A percentile compares a stretch with the other conserved stretches of the same genome.
phyloP scores from a whole-genome alignment of 2,797 vertebrate species.

The Perodicticus potto region DNA sequence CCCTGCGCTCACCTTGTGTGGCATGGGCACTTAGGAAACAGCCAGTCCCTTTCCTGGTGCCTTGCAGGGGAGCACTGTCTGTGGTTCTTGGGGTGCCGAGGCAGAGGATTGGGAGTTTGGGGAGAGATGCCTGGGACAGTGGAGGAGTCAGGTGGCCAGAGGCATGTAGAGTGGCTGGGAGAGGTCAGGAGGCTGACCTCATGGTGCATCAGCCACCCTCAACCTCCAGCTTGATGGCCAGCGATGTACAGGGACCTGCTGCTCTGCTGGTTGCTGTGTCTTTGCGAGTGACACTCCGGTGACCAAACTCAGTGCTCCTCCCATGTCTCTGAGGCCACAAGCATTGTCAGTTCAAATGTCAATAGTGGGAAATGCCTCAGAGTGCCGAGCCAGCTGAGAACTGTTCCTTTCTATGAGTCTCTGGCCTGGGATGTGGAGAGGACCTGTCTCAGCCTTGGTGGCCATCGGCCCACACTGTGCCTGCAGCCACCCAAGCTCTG shows the following conservation, averaged over 20 bases:
- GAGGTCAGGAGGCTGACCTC: neutral
- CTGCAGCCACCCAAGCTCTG: neutral
- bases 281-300: neutral
- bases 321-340: neutral
- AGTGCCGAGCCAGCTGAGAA: neutral
- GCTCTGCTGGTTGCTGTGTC: accelerated
- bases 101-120: neutral
- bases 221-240: neutral
- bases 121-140: neutral
- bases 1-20: neutral
- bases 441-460: neutral
- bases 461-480: neutral
- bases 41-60: neutral
- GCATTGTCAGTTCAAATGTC: neutral
- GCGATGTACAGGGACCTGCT: too few species aligned
- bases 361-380: neutral
- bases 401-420: neutral
- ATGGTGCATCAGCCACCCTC: too few species aligned
- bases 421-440: neutral
- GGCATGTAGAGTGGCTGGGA: accelerated
- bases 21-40: neutral
- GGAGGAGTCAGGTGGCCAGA: neutral
- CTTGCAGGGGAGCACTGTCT: neutral
- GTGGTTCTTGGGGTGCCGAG: neutral
- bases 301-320: neutral